Conservation (phyloP, 2,888 invertebrate genomes). For the Dilophus febrilis region DNA sequence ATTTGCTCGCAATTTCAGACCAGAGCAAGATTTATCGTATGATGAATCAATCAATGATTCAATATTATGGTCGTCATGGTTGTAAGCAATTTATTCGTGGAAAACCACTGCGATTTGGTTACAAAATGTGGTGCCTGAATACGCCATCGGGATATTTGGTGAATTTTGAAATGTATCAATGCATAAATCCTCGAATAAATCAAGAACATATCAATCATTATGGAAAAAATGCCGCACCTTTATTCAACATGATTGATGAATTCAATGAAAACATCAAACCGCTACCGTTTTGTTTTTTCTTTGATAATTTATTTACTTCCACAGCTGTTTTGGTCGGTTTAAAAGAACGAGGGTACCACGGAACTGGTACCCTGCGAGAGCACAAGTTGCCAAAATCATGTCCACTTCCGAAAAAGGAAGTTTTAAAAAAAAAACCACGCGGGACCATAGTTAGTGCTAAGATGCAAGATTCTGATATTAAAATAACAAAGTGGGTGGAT, state of each 20-base stretch:
- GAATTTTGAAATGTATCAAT: constrained; percentile 17
- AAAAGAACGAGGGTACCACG: constrained; percentile 11
- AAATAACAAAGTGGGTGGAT: constrained; percentile 15
- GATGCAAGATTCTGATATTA: constrained; percentile 9
- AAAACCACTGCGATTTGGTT: constrained; percentile 18
- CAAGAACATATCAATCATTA: constrained; percentile 11
- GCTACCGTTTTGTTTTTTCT: constrained; percentile 12
- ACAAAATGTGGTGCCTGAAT: constrained; percentile 17
- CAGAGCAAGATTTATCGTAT: constrained; percentile 12
- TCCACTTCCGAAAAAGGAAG: constrained; percentile 11
- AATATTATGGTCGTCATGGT: constrained; percentile 19
- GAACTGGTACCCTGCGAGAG: constrained; percentile 14
- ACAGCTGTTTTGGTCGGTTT: constrained; percentile 10
- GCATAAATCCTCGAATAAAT: constrained; percentile 14
- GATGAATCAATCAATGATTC: constrained; percentile 20
- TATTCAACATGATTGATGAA: constrained; percentile 9
- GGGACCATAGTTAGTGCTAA: constrained; percentile 6
- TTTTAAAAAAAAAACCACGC: constrained; percentile 6
- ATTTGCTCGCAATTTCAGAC: constrained; percentile 10
- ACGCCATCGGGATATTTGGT: constrained; percentile 12
- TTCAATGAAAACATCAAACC: constrained; percentile 9
- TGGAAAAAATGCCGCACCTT: constrained; percentile 14
- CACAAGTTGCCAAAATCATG: constrained; percentile 13
- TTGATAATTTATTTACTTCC: constrained; percentile 14
- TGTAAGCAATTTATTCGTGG: constrained; percentile 18